Percentiles rank a stretch among this genome's conserved stretches.
phyloP scores from a whole-genome alignment of 2,113 vertebrate genomes.

The Tenrec ecaudatus region DNA sequence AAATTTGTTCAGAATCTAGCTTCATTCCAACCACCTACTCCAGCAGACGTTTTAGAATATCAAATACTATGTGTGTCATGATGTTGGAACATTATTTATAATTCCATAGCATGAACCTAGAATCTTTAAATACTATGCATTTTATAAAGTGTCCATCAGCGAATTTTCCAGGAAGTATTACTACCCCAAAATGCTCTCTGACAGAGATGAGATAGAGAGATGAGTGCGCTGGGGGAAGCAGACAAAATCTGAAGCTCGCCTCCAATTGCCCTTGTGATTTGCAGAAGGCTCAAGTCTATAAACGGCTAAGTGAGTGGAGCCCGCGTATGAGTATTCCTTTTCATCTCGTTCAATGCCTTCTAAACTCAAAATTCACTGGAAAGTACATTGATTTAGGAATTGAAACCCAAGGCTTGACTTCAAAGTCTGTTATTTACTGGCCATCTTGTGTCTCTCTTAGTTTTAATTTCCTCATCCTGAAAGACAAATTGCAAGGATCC shows the following conservation, averaged over 20 bases:
- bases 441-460: background rate
- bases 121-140: background rate
- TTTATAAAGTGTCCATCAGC: background rate
- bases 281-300: no score
- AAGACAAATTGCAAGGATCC: background rate
- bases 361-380: constrained; percentile 51
- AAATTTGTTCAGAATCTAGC: constrained; percentile 31
- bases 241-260: background rate
- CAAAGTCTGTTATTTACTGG: constrained; percentile 47
- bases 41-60: constrained; percentile 10
- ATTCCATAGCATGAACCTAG: constrained; percentile 14
- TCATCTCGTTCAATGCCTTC: constrained; percentile 2
- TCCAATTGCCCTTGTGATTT: constrained; percentile 14
- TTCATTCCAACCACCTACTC: background rate
- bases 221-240: no score
- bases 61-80: background rate
- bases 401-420: background rate
- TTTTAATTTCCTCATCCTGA: constrained; percentile 42
- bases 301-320: background rate
- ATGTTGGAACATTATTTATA: constrained; percentile 31
- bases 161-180: background rate
- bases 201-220: no score
- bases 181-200: background rate
- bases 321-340: background rate
- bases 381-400: constrained; percentile 26